Conservation (phyloP, 2,888 invertebrate genomes). For the Chrysopilus asiliformis region DNA sequence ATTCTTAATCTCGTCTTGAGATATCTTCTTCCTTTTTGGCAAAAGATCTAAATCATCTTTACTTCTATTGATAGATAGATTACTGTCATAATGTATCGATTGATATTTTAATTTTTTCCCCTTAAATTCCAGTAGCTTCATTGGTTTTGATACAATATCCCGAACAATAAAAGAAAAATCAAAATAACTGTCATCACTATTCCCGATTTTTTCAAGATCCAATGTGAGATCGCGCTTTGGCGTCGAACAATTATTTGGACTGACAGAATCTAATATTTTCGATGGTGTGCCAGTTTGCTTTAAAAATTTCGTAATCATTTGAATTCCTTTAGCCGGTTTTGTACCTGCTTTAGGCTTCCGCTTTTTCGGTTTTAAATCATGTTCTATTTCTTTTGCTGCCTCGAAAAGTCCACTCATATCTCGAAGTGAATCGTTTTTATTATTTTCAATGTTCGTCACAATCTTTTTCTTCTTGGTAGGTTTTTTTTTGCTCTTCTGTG, state of each 20-base stretch:
- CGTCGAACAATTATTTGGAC: slow-evolving; percentile 23
- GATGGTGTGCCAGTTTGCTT: slow-evolving; percentile 2
- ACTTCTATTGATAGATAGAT: slow-evolving; percentile 12
- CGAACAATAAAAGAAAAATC: slow-evolving; percentile 43
- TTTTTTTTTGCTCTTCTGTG: slow-evolving; percentile 37
- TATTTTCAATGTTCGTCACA: slow-evolving; percentile 20
- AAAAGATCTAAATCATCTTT: slow-evolving; percentile 22
- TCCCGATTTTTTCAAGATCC: slow-evolving; percentile 25
- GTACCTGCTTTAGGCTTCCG: slow-evolving; percentile 23
- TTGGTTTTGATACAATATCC: slow-evolving; percentile 33
- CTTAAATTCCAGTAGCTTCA: slow-evolving; percentile 19
- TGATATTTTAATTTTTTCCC: slow-evolving; percentile 26
- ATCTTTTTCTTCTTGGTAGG: slow-evolving; percentile 17
- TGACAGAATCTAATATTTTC: slow-evolving; percentile 2
- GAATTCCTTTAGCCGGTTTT: background rate
- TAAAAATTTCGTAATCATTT: slow-evolving; percentile 5
- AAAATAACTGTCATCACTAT: slow-evolving; percentile 33
- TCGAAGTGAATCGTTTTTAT: slow-evolving; percentile 22
- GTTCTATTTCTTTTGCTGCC: slow-evolving; percentile 24
- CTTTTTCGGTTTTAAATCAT: slow-evolving; percentile 23
- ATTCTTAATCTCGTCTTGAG: too few relatives aligned
- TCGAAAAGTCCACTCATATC: slow-evolving; percentile 19
- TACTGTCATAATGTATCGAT: slow-evolving; percentile 11
- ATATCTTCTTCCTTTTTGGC: slow-evolving; percentile 15
- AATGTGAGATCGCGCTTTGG: slow-evolving; percentile 22